Evolutionary conservation across 2,113 vertebrate species (phyloP), one percentile per base, ranked within the genome.

Genomic region (Pan paniscus): DNA sequence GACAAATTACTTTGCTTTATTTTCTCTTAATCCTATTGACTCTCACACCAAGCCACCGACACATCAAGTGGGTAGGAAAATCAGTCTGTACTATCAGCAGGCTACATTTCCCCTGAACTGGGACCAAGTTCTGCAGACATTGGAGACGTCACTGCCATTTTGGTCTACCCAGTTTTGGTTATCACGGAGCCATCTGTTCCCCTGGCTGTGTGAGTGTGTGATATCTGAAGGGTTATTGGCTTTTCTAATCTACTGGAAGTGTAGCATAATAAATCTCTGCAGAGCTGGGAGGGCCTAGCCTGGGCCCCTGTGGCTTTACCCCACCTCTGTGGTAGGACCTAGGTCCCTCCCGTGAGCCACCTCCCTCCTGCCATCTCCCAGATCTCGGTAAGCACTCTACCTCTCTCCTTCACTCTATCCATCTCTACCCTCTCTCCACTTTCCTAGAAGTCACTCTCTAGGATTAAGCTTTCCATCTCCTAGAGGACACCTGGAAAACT

Each of bases 331-430:
- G 68, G 2, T 55, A 57, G 20, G 10, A 67, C 23, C 67, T 32
- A 12, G n/a, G 55, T 40, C 23, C 75, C 23, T 40, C 55, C 80
- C 22, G 5, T 9, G 80, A 61, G n/a, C 52, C n/a, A 10, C 9
- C 38, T 75, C 38, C 30, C 20, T 25, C 22, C 1, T 35, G 30
- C 38, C 64, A 10, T 38, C 30, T 22, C 30, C 20, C 64, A 3
- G 48, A 35, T 10, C 8, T 61, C 1, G 0, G 14, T 0, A 17
- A 6, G 27, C 40, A 0, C 38, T 43, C 30, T 27, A 17, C 14
- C 13, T 43, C 17, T 40, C 23, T 27, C 14, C 14, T 46, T 43
- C 12, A 22, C 25, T 67, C 57, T 16, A 23, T 48, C 32, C 23
- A 7, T 20, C 32, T 17, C 35, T 23, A 7, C 40, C 14, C 8